Conservation (phyloP, 2,113 vertebrate species). For the Oncorhynchus gorbuscha region DNA sequence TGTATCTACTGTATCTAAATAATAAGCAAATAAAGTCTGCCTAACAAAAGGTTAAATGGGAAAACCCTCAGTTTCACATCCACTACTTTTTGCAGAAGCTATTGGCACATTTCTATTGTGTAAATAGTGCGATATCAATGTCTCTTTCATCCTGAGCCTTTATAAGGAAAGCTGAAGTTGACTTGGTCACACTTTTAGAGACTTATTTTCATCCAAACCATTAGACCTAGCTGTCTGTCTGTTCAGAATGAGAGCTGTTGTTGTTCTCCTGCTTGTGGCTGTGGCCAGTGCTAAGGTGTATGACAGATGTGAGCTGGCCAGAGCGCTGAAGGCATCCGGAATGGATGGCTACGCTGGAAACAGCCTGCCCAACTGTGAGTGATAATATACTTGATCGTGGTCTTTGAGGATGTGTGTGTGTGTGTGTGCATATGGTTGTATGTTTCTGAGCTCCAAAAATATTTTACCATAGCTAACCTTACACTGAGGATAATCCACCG, state of each 20-base stretch:
- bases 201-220: not conserved
- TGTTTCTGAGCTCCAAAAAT: not conserved
- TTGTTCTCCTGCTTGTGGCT: slow-evolving; percentile 42
- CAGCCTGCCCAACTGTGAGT: slow-evolving; percentile 72
- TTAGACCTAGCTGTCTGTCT: not conserved
- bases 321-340: slow-evolving; percentile 34
- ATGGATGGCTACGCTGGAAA: slow-evolving; percentile 58
- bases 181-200: not conserved
- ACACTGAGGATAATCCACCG: not conserved
- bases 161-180: not conserved
- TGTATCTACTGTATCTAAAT: no score
- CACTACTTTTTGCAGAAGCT: not conserved
- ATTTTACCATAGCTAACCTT: not conserved
- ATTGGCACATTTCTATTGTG: not conserved
- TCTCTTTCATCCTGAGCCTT: not conserved
- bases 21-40: no score
- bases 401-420: not conserved
- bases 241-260: slow-evolving; percentile 35
- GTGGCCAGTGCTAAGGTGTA: slow-evolving; percentile 47
- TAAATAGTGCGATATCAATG: no score
- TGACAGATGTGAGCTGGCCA: slow-evolving; percentile 64
- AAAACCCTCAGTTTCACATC: not conserved
- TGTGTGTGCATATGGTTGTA: not conserved
- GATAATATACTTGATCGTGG: not conserved
- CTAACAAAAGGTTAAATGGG: no score